Conservation (phyloP, 2,888 invertebrate genomes). For the Phymatocera aterrima region DNA sequence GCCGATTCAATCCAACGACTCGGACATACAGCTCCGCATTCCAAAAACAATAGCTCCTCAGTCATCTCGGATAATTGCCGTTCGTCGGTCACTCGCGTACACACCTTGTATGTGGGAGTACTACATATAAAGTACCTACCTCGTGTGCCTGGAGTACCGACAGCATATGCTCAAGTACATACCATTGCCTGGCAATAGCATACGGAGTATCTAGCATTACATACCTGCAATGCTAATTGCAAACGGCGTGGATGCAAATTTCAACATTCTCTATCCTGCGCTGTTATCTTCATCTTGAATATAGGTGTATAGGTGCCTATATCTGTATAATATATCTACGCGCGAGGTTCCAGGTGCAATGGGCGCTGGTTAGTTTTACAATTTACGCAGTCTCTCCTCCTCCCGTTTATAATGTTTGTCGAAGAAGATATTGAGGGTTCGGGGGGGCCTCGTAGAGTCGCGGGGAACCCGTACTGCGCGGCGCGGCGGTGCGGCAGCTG, state of each 20-base stretch:
- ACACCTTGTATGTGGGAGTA: neutral
- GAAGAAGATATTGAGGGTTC: constrained; percentile 16
- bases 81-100: constrained; percentile 1
- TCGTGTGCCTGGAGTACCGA: too few species aligned
- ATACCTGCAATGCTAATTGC: too few species aligned
- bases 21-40: neutral
- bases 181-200: too few species aligned
- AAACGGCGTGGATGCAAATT: too few species aligned
- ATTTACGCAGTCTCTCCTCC: neutral
- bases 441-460: constrained; percentile 17
- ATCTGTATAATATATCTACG: neutral
- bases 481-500: constrained; percentile 19
- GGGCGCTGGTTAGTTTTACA: neutral
- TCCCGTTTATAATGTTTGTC: constrained; percentile 16
- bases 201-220: too few species aligned
- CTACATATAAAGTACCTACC: neutral
- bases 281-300: too few species aligned
- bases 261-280: too few species aligned
- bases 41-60: constrained; percentile 55
- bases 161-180: neutral
- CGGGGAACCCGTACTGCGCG: neutral
- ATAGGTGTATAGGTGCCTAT: neutral
- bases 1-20: constrained; percentile 17
- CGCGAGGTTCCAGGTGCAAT: constrained; percentile 9
- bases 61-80: constrained; percentile 56